Percentiles rank a stretch among this genome's conserved stretches.
phyloP scores from a whole-genome alignment of 2,888 invertebrate genomes.

The Cremastinae sp. region DNA sequence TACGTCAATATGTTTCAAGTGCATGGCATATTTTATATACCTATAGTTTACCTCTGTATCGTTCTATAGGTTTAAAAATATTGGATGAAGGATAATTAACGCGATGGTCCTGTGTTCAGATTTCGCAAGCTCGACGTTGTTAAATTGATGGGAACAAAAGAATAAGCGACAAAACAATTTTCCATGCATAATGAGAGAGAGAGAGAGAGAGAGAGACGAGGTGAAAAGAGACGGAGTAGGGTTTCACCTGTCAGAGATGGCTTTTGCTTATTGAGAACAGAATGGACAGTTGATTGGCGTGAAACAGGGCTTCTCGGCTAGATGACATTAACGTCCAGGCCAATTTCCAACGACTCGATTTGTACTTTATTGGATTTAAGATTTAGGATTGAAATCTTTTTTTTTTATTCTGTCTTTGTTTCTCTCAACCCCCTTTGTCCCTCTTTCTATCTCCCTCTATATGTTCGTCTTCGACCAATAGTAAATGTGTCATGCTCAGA shows the following conservation, averaged over 20 bases:
- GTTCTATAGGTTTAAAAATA: too few relatives aligned
- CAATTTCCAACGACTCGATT: slow-evolving; percentile 39
- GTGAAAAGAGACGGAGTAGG: slow-evolving; percentile 15
- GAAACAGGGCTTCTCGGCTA: slow-evolving; percentile 40
- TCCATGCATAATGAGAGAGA: too few relatives aligned
- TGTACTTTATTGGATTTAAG: slow-evolving; percentile 52
- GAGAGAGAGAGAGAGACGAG: slow-evolving; percentile 1
- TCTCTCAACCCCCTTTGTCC: too few relatives aligned
- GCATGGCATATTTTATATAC: too few relatives aligned
- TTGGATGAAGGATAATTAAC: too few relatives aligned
- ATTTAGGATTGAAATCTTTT: slow-evolving; percentile 39
- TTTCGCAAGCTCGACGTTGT: neutral
- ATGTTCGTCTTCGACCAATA: slow-evolving; percentile 14
- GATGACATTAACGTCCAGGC: slow-evolving; percentile 33
- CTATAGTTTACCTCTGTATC: too few relatives aligned
- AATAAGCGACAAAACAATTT: neutral
- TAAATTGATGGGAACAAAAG: neutral
- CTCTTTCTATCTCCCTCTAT: too few relatives aligned
- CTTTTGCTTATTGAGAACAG: slow-evolving; percentile 30
- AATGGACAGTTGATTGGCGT: slow-evolving; percentile 51
- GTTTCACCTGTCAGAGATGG: slow-evolving; percentile 39
- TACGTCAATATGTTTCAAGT: too few relatives aligned
- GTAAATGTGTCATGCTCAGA: slow-evolving; percentile 36
- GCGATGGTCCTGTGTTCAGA: too few relatives aligned
- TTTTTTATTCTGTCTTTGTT: too few relatives aligned